Percentiles rank a stretch among this genome's conserved stretches.
Conservation (phyloP, 2,888 invertebrate species). For the Conus canariensis region DNA sequence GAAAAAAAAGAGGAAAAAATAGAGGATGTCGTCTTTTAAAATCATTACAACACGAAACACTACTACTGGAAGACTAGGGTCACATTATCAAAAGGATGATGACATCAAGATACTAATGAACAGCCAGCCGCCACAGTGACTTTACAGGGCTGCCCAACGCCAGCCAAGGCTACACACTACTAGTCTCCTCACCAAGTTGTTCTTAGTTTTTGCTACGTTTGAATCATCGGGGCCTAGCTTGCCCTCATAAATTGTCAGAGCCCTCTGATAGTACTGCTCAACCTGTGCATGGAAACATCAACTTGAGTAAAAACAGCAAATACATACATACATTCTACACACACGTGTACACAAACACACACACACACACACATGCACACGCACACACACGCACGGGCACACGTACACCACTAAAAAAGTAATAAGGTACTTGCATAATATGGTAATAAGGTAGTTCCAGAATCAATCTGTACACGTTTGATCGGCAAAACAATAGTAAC, state of each 20-base stretch:
- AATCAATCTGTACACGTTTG: too few species aligned
- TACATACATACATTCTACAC: background rate
- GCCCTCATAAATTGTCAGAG: slow-evolving; percentile 97
- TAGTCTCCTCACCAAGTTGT: slow-evolving; percentile 86
- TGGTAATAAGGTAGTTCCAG: too few species aligned
- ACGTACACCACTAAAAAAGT: too few species aligned
- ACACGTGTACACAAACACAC: background rate
- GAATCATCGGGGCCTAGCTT: slow-evolving; percentile 93
- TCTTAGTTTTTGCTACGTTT: slow-evolving; percentile 99
- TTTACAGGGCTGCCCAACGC: background rate
- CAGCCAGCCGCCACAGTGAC: slow-evolving; percentile 8
- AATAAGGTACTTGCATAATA: too few species aligned
- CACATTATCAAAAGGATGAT: background rate
- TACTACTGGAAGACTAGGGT: background rate
- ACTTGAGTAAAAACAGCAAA: background rate
- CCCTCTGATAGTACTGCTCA: slow-evolving; percentile 92
- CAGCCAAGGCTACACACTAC: background rate
- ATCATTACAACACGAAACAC: background rate
- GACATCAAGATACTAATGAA: background rate
- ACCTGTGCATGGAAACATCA: slow-evolving; percentile 65
- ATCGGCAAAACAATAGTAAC: too few species aligned
- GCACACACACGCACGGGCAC: background rate
- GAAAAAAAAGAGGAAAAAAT: background rate
- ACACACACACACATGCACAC: background rate
- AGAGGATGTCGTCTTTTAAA: background rate